Evolutionary conservation across 2,888 invertebrate genomes (phyloP).

Genomic region (Polymixis flavicincta): DNA sequence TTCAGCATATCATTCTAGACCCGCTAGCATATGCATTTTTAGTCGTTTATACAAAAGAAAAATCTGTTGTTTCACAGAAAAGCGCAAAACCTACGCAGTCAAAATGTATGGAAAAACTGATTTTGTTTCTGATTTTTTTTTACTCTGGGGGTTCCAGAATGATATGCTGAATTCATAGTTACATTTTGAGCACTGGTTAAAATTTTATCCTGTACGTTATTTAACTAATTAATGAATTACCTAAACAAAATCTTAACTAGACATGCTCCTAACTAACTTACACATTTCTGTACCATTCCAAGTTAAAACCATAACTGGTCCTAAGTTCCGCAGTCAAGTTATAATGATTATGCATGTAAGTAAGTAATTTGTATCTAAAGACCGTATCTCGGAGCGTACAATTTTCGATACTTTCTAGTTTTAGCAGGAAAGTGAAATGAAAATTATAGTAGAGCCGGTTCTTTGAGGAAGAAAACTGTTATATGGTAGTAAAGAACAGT

Average conservation of each 20-base stretch:
- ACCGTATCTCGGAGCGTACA: constrained; percentile 60
- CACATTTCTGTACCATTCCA: not conserved
- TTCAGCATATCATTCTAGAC: too few relatives aligned
- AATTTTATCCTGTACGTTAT: not conserved
- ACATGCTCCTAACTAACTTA: not conserved
- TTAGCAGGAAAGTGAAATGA: constrained; percentile 69
- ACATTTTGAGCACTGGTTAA: too few relatives aligned
- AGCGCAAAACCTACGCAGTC: too few relatives aligned
- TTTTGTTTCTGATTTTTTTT: too few relatives aligned
- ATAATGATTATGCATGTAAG: constrained; percentile 49
- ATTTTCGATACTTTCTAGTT: constrained; percentile 74
- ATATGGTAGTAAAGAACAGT: constrained; percentile 32
- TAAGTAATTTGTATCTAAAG: constrained; percentile 61
- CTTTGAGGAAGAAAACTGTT: constrained; percentile 60
- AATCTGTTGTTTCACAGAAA: too few relatives aligned
- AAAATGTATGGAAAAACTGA: too few relatives aligned
- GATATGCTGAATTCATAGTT: too few relatives aligned
- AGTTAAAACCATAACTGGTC: not conserved
- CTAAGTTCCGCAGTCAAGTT: constrained; percentile 15
- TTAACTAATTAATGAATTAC: not conserved
- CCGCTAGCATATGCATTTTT: too few relatives aligned
- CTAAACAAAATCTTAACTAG: not conserved
- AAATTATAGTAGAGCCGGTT: constrained; percentile 56
- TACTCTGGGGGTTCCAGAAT: too few relatives aligned
- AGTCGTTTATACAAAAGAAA: too few relatives aligned